A percentile compares a stretch with the other conserved stretches of the same genome.
phyloP scores from a whole-genome alignment of 2,888 invertebrate genomes.

The Epirrhoe tristata region DNA sequence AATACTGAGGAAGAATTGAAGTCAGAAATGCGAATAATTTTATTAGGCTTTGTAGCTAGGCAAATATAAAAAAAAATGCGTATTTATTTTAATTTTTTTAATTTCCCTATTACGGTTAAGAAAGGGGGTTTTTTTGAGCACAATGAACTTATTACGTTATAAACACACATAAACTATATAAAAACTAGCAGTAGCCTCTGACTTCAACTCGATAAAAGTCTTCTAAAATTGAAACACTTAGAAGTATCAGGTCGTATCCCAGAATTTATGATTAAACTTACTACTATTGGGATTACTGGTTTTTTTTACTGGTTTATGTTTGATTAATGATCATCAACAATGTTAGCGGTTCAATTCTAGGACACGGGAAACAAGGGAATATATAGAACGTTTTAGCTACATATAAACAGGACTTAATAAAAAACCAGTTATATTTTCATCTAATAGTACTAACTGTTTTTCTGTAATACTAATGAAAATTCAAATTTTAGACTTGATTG shows the following conservation, averaged over 20 bases:
- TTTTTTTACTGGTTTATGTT: not conserved
- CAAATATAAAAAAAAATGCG: not conserved
- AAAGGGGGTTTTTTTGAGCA: not conserved
- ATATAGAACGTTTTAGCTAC: not conserved
- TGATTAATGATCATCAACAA: not conserved
- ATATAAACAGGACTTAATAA: not conserved
- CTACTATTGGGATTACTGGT: not conserved
- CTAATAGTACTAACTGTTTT: no score
- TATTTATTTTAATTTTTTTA: not conserved
- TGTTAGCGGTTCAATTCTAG: not conserved
- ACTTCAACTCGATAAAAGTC: constrained; percentile 2
- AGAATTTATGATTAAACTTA: not conserved
- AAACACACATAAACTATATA: no score
- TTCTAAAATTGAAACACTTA: not conserved
- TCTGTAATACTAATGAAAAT: no score
- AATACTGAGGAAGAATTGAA: constrained; percentile 42
- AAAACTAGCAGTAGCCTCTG: not conserved
- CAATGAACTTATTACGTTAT: no score
- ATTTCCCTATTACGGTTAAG: not conserved
- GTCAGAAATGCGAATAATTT: constrained; percentile 14
- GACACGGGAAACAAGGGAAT: not conserved
- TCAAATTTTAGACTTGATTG: no score
- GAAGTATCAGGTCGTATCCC: not conserved
- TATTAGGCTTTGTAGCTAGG: not conserved
- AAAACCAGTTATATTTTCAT: no score